These are phyloP conservation scores for Scaptomyza hsui DNA, from an alignment of 1,140 invertebrate species.

Conservation along the genomic window DNA sequence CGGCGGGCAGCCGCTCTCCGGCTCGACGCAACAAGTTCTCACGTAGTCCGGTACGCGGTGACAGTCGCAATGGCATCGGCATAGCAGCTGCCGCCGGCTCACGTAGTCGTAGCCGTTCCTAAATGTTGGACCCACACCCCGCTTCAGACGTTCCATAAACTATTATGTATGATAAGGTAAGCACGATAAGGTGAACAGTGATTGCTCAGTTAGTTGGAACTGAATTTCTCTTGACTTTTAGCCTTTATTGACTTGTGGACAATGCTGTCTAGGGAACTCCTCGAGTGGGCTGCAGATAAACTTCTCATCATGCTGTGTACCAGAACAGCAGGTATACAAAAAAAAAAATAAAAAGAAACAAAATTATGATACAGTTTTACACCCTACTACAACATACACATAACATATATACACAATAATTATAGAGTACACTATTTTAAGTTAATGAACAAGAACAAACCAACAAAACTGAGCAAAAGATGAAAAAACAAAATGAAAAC, in stretches of 20 bases:
- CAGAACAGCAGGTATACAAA: constrained; percentile 79
- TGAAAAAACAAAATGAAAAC: constrained; percentile 20
- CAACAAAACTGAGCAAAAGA: constrained; percentile 29
- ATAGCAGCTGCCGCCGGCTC: constrained; percentile 50
- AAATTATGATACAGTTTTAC: constrained; percentile 55
- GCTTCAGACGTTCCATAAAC: constrained; percentile 61
- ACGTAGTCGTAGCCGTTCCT: constrained; percentile 77
- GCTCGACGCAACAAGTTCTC: constrained; percentile 75
- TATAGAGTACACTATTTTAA: constrained; percentile 77
- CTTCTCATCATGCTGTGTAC: constrained; percentile 75
- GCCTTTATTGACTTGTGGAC: constrained; percentile 49
- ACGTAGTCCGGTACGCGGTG: constrained; percentile 71
- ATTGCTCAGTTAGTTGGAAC: background rate
- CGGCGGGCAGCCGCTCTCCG: constrained; percentile 68
- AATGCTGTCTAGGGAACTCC: constrained; percentile 36
- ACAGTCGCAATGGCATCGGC: constrained; percentile 74
- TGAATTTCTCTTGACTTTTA: constrained; percentile 5
- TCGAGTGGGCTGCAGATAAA: constrained; percentile 16
- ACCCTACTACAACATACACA: constrained; percentile 42
- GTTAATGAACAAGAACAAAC: constrained; percentile 48
- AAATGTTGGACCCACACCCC: constrained; percentile 17
- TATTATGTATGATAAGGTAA: constrained; percentile 50
- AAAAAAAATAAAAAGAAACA: constrained; percentile 27
- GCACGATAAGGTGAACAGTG: background rate
- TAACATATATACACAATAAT: constrained; percentile 45